These are phyloP conservation scores for Parthenolecanium corni DNA, from an alignment of 2,888 invertebrate species.

Conservation along the genomic window DNA sequence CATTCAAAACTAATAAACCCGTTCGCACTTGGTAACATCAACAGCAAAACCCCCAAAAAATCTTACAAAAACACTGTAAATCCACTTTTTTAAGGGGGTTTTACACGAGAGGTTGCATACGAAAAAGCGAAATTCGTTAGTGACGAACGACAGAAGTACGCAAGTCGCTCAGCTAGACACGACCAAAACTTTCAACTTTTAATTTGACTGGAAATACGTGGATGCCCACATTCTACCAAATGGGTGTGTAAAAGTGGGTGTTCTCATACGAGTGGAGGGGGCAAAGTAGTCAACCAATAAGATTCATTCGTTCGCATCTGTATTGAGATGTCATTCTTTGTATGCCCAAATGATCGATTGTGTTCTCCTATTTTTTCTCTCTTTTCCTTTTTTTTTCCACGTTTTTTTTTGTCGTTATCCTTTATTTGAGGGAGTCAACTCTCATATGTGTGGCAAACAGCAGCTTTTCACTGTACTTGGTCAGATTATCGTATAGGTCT, in stretches of 20 bases:
- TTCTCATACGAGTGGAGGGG: slow-evolving; percentile 16
- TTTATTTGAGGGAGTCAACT: slow-evolving; percentile 16
- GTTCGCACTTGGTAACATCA: no score
- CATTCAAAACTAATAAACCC: no score
- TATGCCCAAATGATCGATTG: slow-evolving; percentile 29
- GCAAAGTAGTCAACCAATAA: slow-evolving; percentile 27
- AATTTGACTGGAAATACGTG: slow-evolving; percentile 11
- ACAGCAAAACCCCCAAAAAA: no score
- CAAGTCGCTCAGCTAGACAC: neutral
- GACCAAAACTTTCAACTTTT: neutral
- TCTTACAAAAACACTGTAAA: no score
- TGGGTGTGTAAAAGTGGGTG: slow-evolving; percentile 29
- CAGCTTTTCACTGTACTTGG: neutral
- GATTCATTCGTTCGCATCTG: slow-evolving; percentile 23
- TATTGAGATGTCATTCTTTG: slow-evolving; percentile 28
- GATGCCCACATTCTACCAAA: slow-evolving; percentile 18
- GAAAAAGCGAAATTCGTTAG: no score
- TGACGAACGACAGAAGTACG: no score
- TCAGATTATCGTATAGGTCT: no score
- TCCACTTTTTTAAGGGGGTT: no score
- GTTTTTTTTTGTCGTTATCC: slow-evolving; percentile 1
- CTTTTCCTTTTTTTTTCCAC: neutral
- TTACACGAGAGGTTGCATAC: no score
- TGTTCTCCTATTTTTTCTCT: slow-evolving; percentile 14
- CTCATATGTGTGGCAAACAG: neutral